These are phyloP conservation scores for Drosophila vallismaia DNA, from an alignment of 2,888 invertebrate genomes.

Conservation along the genomic window DNA sequence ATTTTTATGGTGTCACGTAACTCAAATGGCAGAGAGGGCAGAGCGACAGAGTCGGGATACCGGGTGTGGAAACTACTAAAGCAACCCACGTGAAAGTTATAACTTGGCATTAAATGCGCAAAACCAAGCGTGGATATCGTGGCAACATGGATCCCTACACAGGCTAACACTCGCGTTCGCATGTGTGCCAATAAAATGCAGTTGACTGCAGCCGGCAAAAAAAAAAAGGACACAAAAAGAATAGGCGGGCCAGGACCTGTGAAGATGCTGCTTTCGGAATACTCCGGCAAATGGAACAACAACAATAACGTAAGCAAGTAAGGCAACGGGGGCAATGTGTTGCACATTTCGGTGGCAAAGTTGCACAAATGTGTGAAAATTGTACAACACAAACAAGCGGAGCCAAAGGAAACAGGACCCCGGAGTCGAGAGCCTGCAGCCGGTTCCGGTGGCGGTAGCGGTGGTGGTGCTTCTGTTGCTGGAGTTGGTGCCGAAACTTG, in stretches of 20 bases:
- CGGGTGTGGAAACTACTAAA: conserved; percentile 54
- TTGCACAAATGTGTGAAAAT: conserved; percentile 72
- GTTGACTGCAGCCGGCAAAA: conserved; percentile 51
- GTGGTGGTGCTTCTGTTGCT: no score
- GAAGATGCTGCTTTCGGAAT: conserved; percentile 27
- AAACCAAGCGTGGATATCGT: conserved; percentile 63
- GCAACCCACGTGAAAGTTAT: conserved; percentile 69
- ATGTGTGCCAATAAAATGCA: conserved; percentile 72
- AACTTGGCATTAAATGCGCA: conserved; percentile 68
- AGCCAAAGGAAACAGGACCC: conserved; percentile 36
- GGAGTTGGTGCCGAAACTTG: conserved; percentile 44
- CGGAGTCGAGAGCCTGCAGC: conserved; percentile 17
- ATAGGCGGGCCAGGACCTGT: conserved; percentile 21
- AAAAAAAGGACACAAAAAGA: background rate
- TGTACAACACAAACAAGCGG: conserved; percentile 48
- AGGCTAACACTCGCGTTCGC: conserved; percentile 30
- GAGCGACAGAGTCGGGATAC: background rate
- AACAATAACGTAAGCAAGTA: conserved; percentile 20
- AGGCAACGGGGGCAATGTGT: conserved; percentile 66
- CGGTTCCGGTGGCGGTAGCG: conserved; percentile 16
- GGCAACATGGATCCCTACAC: conserved; percentile 50
- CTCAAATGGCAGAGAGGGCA: conserved; percentile 31
- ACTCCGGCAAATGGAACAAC: conserved; percentile 15
- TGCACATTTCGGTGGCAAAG: conserved; percentile 74
- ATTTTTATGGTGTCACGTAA: conserved; percentile 44